Conservation (phyloP, 2,797 vertebrate species). For the Diplodus puntazzo region DNA sequence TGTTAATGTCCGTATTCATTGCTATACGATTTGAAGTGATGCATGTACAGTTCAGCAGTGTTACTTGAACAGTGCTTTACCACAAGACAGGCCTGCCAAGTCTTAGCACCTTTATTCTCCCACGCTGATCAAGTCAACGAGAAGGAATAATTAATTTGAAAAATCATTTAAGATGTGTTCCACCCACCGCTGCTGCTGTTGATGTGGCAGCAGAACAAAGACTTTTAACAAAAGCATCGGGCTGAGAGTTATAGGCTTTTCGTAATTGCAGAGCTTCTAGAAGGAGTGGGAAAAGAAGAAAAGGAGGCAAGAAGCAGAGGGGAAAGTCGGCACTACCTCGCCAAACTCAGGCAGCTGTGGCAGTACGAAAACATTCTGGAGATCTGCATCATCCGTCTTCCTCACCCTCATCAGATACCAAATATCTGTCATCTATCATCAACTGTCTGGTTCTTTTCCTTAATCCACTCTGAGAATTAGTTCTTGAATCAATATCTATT, state of each 20-base stretch:
- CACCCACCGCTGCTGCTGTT: slow-evolving; percentile 69
- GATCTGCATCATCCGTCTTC: slow-evolving; percentile 24
- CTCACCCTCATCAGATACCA: slow-evolving; percentile 20
- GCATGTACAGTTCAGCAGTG: not conserved
- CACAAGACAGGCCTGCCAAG: slow-evolving; percentile 26
- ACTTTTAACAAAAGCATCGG: slow-evolving; percentile 67
- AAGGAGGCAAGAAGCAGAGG: slow-evolving; percentile 42
- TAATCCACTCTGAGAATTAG: slow-evolving; percentile 12
- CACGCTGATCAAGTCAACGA: slow-evolving; percentile 55
- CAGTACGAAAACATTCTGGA: slow-evolving; percentile 5
- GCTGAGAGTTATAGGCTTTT: slow-evolving; percentile 66
- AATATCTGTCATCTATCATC: slow-evolving; percentile 1
- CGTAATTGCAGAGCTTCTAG: slow-evolving; percentile 77
- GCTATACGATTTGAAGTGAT: slow-evolving; percentile 5
- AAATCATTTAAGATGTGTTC: slow-evolving; percentile 71
- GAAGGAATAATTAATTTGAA: slow-evolving; percentile 72
- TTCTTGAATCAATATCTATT: slow-evolving; percentile 5
- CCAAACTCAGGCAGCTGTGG: slow-evolving; percentile 36
- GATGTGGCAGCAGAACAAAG: slow-evolving; percentile 77
- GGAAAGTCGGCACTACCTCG: slow-evolving; percentile 31
- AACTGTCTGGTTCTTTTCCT: not conserved
- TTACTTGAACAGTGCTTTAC: slow-evolving; percentile 30
- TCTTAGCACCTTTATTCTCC: slow-evolving; percentile 60
- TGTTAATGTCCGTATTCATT: not conserved
- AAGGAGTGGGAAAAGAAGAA: slow-evolving; percentile 62